Evolutionary conservation across 2,797 vertebrate species (phyloP).

Genomic region (Anas bernieri): DNA sequence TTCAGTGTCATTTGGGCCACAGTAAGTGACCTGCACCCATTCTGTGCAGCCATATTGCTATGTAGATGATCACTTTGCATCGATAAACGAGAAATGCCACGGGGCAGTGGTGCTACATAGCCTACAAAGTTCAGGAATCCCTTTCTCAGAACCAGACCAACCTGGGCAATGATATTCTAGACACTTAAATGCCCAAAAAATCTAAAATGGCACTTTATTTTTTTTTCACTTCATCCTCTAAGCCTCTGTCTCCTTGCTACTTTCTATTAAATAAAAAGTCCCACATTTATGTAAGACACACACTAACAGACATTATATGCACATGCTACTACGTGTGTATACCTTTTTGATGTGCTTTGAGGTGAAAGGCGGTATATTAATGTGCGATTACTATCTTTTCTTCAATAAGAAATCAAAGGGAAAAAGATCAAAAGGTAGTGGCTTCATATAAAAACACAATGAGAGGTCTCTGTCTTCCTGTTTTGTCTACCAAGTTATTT

Average conservation of each 20-base stretch:
- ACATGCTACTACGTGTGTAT: background rate
- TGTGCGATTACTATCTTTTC: constrained; percentile 22
- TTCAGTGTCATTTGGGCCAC: background rate
- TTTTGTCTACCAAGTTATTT: constrained; percentile 46
- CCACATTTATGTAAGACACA: background rate
- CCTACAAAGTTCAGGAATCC: background rate
- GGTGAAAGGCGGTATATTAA: constrained; percentile 18
- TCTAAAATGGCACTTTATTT: background rate
- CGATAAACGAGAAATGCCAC: background rate
- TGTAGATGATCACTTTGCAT: background rate
- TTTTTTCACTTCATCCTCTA: background rate
- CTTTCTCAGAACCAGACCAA: background rate
- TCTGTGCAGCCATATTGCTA: background rate
- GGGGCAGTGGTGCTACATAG: background rate
- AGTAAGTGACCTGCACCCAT: background rate
- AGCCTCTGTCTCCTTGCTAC: background rate
- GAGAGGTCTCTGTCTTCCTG: background rate
- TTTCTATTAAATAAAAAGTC: background rate
- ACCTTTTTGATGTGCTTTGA: constrained; percentile 28
- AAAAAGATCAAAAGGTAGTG: constrained; percentile 10
- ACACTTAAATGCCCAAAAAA: background rate
- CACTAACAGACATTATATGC: background rate
- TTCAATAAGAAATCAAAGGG: constrained; percentile 44
- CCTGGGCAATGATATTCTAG: background rate
- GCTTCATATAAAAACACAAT: constrained; percentile 27